phyloP scores from a whole-genome alignment of 2,888 invertebrate genomes.

The Ichneumon xanthorius region DNA sequence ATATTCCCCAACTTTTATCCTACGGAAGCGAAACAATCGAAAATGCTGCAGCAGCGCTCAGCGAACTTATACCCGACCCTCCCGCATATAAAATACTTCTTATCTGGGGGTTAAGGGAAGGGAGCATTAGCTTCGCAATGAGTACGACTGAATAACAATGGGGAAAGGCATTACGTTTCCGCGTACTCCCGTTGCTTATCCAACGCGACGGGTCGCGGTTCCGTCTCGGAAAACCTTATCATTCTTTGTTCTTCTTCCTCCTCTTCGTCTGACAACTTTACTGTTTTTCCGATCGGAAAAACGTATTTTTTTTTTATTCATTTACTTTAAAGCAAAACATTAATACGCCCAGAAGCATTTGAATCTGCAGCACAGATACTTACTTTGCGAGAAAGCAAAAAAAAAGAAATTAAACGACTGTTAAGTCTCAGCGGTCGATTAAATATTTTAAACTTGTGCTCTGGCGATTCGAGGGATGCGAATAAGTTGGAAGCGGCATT shows the following conservation, averaged over 20 bases:
- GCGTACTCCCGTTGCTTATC: constrained; percentile 70
- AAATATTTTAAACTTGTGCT: neutral
- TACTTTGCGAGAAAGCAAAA: neutral
- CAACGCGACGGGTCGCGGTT: constrained; percentile 65
- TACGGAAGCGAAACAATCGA: constrained; percentile 70
- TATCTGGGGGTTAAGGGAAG: constrained; percentile 65
- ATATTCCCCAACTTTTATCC: neutral
- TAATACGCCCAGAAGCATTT: neutral
- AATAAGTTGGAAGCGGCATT: no score
- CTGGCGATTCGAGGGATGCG: no score
- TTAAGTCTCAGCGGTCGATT: neutral
- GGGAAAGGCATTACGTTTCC: constrained; percentile 69
- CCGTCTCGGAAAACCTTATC: constrained; percentile 61
- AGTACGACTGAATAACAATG: constrained; percentile 77
- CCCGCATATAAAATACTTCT: constrained; percentile 75
- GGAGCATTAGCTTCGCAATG: constrained; percentile 72
- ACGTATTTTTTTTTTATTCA: constrained; percentile 1
- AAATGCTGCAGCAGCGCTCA: constrained; percentile 63
- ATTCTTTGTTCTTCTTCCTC: constrained; percentile 57
- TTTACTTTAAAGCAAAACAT: neutral
- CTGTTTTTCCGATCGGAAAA: constrained; percentile 39
- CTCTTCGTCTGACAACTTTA: constrained; percentile 19
- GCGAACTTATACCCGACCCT: constrained; percentile 67
- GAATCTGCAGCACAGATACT: neutral
- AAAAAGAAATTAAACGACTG: neutral